phyloP scores from a whole-genome alignment of 2,888 invertebrate species.

The Pterostichus niger region DNA sequence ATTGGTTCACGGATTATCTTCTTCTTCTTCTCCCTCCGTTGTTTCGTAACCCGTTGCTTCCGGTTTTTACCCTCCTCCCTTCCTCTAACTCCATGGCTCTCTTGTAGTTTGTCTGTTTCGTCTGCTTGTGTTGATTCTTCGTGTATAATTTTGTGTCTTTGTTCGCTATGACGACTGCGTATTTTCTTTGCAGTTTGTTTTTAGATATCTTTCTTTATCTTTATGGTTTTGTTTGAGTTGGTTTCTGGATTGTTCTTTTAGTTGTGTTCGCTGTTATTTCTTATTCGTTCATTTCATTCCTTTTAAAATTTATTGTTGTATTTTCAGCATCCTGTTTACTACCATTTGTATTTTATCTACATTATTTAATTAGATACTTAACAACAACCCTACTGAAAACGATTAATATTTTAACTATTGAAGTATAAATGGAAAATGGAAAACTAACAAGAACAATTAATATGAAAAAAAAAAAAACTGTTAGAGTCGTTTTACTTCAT shows the following conservation, averaged over 20 bases:
- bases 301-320: conserved; percentile 31
- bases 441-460: too few species aligned
- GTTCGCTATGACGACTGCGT: conserved; percentile 42
- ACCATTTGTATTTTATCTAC: background rate
- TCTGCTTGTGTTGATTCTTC: conserved; percentile 43
- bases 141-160: conserved; percentile 47
- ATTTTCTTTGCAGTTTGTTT: conserved; percentile 49
- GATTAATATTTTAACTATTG: too few species aligned
- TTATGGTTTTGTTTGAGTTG: conserved; percentile 48
- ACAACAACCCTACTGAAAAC: too few species aligned
- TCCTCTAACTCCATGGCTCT: background rate
- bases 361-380: too few species aligned
- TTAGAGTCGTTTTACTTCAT: too few species aligned
- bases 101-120: conserved; percentile 35
- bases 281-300: conserved; percentile 5
- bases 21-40: conserved; percentile 51
- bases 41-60: conserved; percentile 54
- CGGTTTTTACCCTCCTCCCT: conserved; percentile 1
- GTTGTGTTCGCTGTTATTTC: conserved; percentile 34
- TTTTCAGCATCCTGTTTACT: conserved; percentile 17
- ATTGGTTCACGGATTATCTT: conserved; percentile 63
- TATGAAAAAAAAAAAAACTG: too few species aligned
- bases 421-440: too few species aligned
- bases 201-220: conserved; percentile 49
- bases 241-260: conserved; percentile 33